Conservation (phyloP, 2,888 invertebrate genomes). For the Diogma glabrata region DNA sequence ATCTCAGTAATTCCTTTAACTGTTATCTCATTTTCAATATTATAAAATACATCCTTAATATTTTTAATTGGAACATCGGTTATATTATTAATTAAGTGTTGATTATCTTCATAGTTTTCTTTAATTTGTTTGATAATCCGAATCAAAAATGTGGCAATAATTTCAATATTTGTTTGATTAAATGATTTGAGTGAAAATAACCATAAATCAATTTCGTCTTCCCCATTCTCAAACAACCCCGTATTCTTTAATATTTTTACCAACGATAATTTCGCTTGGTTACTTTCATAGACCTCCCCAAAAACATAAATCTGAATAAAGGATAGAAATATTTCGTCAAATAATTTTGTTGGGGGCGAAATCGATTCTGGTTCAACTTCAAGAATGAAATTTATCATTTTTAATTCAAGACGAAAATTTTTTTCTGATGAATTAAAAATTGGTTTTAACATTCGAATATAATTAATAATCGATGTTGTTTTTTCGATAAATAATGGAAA, state of each 20-base stretch:
- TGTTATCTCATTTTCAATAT: slow-evolving; percentile 32
- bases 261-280: slow-evolving; percentile 44
- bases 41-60: slow-evolving; percentile 31
- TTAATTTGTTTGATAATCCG: slow-evolving; percentile 14
- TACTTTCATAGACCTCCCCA: slow-evolving; percentile 29
- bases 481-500: slow-evolving; percentile 33
- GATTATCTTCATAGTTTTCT: slow-evolving; percentile 17
- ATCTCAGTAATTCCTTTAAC: slow-evolving; percentile 31
- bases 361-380: slow-evolving; percentile 39
- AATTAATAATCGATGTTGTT: slow-evolving; percentile 31
- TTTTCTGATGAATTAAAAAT: slow-evolving; percentile 23
- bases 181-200: slow-evolving; percentile 37
- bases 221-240: slow-evolving; percentile 48
- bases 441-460: slow-evolving; percentile 31
- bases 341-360: slow-evolving; percentile 41
- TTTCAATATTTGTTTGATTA: slow-evolving; percentile 21
- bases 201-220: slow-evolving; percentile 55
- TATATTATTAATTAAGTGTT: slow-evolving; percentile 14
- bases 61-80: slow-evolving; percentile 17
- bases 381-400: slow-evolving; percentile 33
- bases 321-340: slow-evolving; percentile 43
- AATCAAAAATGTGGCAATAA: slow-evolving; percentile 26
- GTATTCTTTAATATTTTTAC: slow-evolving; percentile 48
- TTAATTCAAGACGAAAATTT: slow-evolving; percentile 30
- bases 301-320: slow-evolving; percentile 42